Conservation (phyloP, 2,888 invertebrate species). For the Drosophila subsilvestris region DNA sequence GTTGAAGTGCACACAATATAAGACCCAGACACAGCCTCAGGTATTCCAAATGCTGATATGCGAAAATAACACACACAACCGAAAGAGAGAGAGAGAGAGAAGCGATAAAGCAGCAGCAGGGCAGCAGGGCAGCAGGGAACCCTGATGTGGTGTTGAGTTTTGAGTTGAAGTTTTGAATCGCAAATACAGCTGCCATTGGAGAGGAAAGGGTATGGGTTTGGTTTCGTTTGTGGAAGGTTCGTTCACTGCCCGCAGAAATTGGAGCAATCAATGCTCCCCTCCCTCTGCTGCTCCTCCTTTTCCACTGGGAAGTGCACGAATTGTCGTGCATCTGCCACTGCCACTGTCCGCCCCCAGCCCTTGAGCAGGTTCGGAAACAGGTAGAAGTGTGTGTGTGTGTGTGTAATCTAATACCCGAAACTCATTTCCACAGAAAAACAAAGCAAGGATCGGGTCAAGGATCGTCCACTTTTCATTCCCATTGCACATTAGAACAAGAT, state of each 20-base stretch:
- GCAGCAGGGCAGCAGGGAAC: constrained; percentile 9
- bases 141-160: constrained; percentile 36
- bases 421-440: constrained; percentile 49
- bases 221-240: constrained; percentile 15
- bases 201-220: constrained; percentile 13
- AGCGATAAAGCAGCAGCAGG: constrained; percentile 56
- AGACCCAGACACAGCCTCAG: constrained; percentile 22
- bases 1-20: constrained; percentile 14
- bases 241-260: constrained; percentile 77
- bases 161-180: constrained; percentile 47
- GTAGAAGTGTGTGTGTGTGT: constrained; percentile 27
- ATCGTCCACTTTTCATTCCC: constrained; percentile 53
- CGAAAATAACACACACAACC: constrained; percentile 31
- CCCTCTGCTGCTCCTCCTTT: constrained; percentile 26
- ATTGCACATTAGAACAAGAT: constrained; percentile 63
- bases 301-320: constrained; percentile 41
- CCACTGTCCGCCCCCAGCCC: background rate
- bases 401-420: constrained; percentile 58
- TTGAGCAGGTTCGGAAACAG: constrained; percentile 58
- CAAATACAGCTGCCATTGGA: constrained; percentile 63
- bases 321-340: constrained; percentile 51
- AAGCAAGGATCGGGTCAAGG: constrained; percentile 25
- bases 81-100: constrained; percentile 41
- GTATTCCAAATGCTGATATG: constrained; percentile 41
- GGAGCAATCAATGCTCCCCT: constrained; percentile 68